Base-by-base conservation (phyloP, 1,140 invertebrate genomes). In the Bicyclus anynana region DNA sequence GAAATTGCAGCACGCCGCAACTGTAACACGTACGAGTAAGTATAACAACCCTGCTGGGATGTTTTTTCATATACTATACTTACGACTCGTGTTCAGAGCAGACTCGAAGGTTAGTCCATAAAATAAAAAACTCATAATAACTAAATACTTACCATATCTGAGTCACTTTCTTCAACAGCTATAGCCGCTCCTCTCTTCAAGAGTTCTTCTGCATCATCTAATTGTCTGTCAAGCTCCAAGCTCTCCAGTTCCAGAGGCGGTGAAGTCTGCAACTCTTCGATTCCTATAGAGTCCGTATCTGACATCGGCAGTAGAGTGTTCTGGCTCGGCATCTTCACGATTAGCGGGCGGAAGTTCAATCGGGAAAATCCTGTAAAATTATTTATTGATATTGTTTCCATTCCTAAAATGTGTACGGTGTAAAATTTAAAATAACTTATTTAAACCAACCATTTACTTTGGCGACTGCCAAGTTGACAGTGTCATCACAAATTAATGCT, bases 131-230 rank as follows among this genome's bases (percentile, higher is more conserved):
- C 3, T 4, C 7, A 23, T 23, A 23, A 23, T 4, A 23, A 4
- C 2, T 23, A 7, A 33, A 33, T 35, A 71, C 79, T 77, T 60
- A 87, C 81, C 72, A 74, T 76, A 13, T 85, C 82, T 20, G 61
- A 73, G 53, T 87, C 84, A 55, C 78, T 87, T 54, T 87, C 84
- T 52, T 79, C 78, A 5, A 70, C 71, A 12, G 82, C 84, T 9
- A 86, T 83, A 5, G 77, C 72, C 4, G 77, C 68, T 29, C 68
- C 80, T 51, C 69, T 74, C 5, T 82, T 77, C 27, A 87, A 64
- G 14, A 83, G 78, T 20, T 74, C 74, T 26, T 87, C 81, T 18
- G 72, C 82, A 9, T 74, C 74, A 23, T 69, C 59, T 13, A 87
- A 62, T 46, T 87, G 68, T 17, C 65, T 61, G 9, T 87, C 82